Base-by-base conservation (phyloP, 2,797 vertebrate species). In the Pachyuromys duprasi region DNA sequence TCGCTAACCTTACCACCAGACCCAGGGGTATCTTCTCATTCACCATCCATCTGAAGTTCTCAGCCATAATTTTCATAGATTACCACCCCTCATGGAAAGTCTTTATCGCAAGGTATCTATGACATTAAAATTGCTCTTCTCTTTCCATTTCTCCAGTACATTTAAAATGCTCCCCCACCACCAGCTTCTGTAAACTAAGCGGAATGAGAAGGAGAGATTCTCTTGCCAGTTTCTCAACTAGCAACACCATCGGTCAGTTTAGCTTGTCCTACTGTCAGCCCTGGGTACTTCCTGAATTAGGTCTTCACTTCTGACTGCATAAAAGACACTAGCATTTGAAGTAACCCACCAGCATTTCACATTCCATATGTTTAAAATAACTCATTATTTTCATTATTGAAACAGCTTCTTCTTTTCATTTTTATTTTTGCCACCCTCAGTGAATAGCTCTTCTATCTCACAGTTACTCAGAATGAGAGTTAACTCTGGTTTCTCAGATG, bases 291-390 rank as follows among this genome's bases (percentile, higher is more conserved):
- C 62, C 57, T 94, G 28, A 95, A 91, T 63, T 76, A 8, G 7
- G 22, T 1, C 28, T 82, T 95, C 67, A 79, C 80, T 94, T 96
- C 36, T 22, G 87, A 70, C 14, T 31, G 3, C 33, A 42, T 74
- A 26, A 49, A 94, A 82, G 36, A 82, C 5, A 76, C n/a, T 55
- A 86, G 33, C 2, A n/a, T 62, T 53, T 81, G 36, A 88, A 91
- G 39, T 18, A 69, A 63, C 31, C 26, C 75, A 78, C 36, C 26
- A 88, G 49, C 28, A 94, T 70, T 62, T 93, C 49, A 84, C 49
- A 94, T 63, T 92, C 80, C 69, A 1, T 65, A 60, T 69, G 26
- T 75, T 76, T 95, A 90, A 89, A 88, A 90, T 26, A 81, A 81
- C 18, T 79, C 39, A n/a, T 13, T 80, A 33, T 33, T 81, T 95